These are phyloP conservation scores for Cecropterus lyciades DNA, from an alignment of 1,140 invertebrate genomes.

Conservation along the genomic window DNA sequence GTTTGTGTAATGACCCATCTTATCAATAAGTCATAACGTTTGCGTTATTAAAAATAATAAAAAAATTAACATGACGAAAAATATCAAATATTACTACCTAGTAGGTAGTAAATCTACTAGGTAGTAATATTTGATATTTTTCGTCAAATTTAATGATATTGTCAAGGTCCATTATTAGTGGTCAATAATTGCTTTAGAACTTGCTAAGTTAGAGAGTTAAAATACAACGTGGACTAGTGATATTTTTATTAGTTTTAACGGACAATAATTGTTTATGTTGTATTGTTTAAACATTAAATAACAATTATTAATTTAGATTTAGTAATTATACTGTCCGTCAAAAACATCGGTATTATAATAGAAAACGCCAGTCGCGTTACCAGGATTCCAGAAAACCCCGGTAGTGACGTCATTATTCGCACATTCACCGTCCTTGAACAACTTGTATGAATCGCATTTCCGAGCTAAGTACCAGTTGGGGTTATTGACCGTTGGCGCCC, in stretches of 20 bases:
- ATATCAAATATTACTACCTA: too few species aligned
- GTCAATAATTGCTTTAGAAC: too few species aligned
- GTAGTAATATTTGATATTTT: too few species aligned
- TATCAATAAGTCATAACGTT: too few species aligned
- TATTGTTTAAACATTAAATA: background rate
- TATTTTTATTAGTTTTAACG: background rate
- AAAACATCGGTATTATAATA: slow-evolving; percentile 70
- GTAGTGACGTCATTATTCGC: slow-evolving; percentile 60
- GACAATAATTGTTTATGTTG: slow-evolving; percentile 1
- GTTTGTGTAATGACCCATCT: too few species aligned
- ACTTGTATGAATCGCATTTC: slow-evolving; percentile 68
- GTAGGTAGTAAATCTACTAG: too few species aligned
- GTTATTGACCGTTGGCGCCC: slow-evolving; percentile 85
- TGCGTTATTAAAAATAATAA: too few species aligned
- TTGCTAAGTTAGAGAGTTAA: too few species aligned
- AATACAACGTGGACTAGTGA: too few species aligned
- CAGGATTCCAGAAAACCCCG: slow-evolving; percentile 77
- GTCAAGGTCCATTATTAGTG: too few species aligned
- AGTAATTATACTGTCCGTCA: slow-evolving; percentile 38
- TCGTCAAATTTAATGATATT: too few species aligned
- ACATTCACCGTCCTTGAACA: slow-evolving; percentile 65
- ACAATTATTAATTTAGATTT: slow-evolving; percentile 2
- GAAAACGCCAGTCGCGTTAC: slow-evolving; percentile 68
- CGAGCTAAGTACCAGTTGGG: slow-evolving; percentile 67
- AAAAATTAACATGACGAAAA: too few species aligned